Evolutionary conservation across 2,113 vertebrate genomes (phyloP).

Genomic region (Aix galericulata): DNA sequence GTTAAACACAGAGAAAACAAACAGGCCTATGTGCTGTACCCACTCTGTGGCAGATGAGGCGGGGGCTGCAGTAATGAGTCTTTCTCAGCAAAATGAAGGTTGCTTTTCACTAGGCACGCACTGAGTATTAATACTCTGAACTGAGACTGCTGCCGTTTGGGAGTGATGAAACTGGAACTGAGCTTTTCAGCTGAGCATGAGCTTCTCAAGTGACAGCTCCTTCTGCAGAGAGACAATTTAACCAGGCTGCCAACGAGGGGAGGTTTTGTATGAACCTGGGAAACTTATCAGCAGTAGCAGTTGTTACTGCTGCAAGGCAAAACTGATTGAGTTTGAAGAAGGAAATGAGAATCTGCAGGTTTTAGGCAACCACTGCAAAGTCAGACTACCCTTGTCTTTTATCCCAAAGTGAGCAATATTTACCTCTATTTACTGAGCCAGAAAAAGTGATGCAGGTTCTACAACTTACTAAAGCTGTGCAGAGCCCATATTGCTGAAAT

Average conservation of each 20-base stretch:
- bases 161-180: background rate
- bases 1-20: background rate
- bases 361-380: background rate
- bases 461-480: background rate
- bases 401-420: background rate
- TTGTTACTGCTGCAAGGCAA: background rate
- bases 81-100: background rate
- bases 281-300: background rate
- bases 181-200: background rate
- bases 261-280: background rate
- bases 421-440: background rate
- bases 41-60: background rate
- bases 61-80: background rate
- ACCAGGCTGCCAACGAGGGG: fast-evolving
- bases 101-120: background rate
- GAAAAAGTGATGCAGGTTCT: background rate
- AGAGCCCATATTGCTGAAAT: background rate
- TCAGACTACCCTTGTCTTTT: background rate
- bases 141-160: background rate
- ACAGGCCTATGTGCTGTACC: fast-evolving
- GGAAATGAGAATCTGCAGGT: background rate
- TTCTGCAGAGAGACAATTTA: background rate
- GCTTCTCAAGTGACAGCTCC: background rate
- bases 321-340: background rate
- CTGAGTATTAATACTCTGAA: background rate